These are phyloP conservation scores for Lemur catta DNA, from an alignment of 2,797 vertebrate species.

Conservation along the genomic window DNA sequence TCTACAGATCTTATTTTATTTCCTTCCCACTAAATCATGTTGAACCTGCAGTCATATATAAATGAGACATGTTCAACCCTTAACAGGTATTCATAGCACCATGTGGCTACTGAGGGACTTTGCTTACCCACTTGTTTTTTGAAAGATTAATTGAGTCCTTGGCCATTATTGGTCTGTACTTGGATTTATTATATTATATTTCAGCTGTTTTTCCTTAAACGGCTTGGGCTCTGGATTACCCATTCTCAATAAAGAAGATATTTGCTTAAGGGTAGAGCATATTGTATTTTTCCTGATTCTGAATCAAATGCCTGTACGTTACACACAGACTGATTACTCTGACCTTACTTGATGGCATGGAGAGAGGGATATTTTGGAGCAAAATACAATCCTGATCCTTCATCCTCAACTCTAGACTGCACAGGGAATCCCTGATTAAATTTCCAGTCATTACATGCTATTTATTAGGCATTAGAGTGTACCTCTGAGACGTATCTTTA, in stretches of 20 bases:
- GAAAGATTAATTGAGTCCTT: not conserved
- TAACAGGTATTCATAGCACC: not conserved
- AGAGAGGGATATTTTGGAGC: not conserved
- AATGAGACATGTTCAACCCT: not conserved
- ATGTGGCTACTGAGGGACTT: not conserved
- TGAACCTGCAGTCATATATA: not conserved
- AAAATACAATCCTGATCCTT: not conserved
- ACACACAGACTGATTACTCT: not conserved
- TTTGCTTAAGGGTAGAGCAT: not conserved
- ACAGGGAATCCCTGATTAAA: constrained; percentile 23
- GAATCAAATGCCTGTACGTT: not conserved
- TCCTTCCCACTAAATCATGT: not conserved
- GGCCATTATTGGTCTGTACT: not conserved
- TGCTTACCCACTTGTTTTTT: not conserved
- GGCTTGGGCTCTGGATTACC: not conserved
- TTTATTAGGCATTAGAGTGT: not conserved
- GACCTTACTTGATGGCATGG: not conserved
- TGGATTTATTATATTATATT: not conserved
- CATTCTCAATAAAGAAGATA: not conserved
- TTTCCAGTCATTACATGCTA: not conserved
- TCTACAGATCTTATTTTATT: not conserved
- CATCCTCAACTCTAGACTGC: not conserved
- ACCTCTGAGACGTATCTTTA: not conserved
- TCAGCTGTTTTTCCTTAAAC: constrained; percentile 8
- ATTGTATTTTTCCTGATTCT: not conserved